A percentile compares a stretch with the other conserved stretches of the same genome.
Evolutionary conservation across 1,140 invertebrate genomes (phyloP).

Genomic region (Rhagoletis pomonella): DNA sequence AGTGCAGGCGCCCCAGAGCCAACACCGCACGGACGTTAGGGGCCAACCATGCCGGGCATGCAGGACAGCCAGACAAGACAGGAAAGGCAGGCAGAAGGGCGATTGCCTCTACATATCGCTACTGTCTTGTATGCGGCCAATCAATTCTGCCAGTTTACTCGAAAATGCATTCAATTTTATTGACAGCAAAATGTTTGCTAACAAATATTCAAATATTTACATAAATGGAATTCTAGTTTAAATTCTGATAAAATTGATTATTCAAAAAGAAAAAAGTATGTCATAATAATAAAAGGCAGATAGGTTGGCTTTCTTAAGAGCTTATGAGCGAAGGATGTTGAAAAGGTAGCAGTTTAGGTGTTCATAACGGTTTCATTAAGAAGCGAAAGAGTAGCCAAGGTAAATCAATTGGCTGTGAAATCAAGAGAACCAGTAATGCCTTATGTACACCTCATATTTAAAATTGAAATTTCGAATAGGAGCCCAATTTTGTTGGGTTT

Average conservation of each 20-base stretch:
- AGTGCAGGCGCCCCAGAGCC: constrained; percentile 21
- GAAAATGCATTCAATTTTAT: constrained; percentile 41
- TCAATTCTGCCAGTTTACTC: constrained; percentile 10
- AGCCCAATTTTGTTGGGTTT: too few species aligned
- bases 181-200: constrained; percentile 25
- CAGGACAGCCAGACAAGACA: neutral
- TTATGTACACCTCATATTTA: too few species aligned
- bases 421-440: too few species aligned
- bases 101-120: neutral
- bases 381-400: neutral
- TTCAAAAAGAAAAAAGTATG: neutral
- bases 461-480: too few species aligned
- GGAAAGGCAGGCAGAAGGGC: neutral
- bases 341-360: neutral
- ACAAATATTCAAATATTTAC: constrained; percentile 47
- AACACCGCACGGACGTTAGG: neutral
- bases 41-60: neutral
- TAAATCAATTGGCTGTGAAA: neutral
- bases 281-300: too few species aligned
- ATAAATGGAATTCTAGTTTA: constrained; percentile 42
- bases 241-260: constrained; percentile 36
- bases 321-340: neutral
- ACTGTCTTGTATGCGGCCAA: neutral
- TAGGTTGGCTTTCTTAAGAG: too few species aligned
- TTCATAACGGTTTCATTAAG: neutral